phyloP scores from a whole-genome alignment of 2,888 invertebrate genomes.

The Biston betularia region DNA sequence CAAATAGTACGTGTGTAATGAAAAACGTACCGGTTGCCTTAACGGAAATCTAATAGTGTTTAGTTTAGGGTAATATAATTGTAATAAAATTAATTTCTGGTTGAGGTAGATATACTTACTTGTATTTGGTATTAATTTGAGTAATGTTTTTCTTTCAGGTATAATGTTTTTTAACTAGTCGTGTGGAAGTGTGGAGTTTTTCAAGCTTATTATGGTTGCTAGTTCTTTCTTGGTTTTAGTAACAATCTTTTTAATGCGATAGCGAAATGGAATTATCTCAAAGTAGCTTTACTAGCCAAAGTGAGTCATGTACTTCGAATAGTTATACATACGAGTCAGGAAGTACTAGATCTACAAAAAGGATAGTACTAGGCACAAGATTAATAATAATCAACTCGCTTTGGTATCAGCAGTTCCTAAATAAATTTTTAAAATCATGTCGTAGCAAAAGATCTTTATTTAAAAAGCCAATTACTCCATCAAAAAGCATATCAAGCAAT shows the following conservation, averaged over 20 bases:
- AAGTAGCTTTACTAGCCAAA: not conserved
- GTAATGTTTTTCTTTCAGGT: conserved; percentile 6
- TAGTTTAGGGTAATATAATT: too few relatives aligned
- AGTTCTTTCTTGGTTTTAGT: not conserved
- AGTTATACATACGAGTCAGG: not conserved
- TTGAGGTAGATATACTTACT: too few relatives aligned
- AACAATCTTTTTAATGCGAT: not conserved
- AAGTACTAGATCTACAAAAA: not conserved
- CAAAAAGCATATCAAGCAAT: not conserved
- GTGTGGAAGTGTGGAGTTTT: not conserved
- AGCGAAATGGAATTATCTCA: not conserved
- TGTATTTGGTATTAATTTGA: not conserved
- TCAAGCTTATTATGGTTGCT: not conserved
- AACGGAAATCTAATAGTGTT: too few relatives aligned
- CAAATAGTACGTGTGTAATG: too few relatives aligned
- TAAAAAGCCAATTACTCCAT: not conserved
- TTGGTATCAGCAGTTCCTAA: not conserved
- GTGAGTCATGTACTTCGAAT: conserved; percentile 1
- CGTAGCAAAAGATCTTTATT: not conserved
- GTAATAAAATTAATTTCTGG: too few relatives aligned
- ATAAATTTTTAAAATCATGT: conserved; percentile 1
- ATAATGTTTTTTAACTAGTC: not conserved
- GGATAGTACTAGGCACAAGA: conserved; percentile 1
- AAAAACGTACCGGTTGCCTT: too few relatives aligned
- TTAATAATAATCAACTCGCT: not conserved